These are phyloP conservation scores for Trichonephila clavata DNA, from an alignment of 1,140 invertebrate species.

Conservation along the genomic window DNA sequence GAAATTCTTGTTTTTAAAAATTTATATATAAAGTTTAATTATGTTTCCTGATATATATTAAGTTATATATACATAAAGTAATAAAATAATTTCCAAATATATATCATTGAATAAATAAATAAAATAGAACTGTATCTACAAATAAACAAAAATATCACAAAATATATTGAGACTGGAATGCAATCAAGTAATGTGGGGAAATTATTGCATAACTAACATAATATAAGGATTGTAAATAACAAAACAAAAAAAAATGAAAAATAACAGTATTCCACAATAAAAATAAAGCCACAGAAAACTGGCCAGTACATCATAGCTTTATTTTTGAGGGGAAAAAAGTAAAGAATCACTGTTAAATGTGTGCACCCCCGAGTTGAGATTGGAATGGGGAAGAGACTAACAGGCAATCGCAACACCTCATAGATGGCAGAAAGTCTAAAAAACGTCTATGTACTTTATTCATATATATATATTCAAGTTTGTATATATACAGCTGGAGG, in stretches of 20 bases:
- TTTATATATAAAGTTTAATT: too few relatives aligned
- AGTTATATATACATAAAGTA: too few relatives aligned
- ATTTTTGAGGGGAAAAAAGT: neutral
- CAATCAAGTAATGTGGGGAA: neutral
- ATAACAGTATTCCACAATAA: neutral
- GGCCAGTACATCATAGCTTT: neutral
- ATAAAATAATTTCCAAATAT: too few relatives aligned
- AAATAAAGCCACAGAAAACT: neutral
- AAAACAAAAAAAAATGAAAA: neutral
- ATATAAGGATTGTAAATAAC: neutral
- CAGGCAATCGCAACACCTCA: conserved; percentile 65
- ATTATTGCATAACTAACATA: neutral
- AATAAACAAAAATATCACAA: conserved; percentile 5
- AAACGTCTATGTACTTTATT: conserved; percentile 68
- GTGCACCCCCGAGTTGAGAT: conserved; percentile 51
- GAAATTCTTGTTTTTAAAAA: too few relatives aligned
- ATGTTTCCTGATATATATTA: too few relatives aligned
- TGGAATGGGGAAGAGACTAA: conserved; percentile 60
- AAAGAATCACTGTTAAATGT: neutral
- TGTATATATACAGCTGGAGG: conserved; percentile 73
- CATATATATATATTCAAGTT: conserved; percentile 56
- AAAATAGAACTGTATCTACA: neutral
- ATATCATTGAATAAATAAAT: neutral
- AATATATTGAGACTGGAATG: neutral
- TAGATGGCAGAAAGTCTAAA: conserved; percentile 63